Evolutionary conservation across 2,888 invertebrate genomes (phyloP), one percentile per base, ranked within the genome.

Genomic region (Drosophila quinaria): DNA sequence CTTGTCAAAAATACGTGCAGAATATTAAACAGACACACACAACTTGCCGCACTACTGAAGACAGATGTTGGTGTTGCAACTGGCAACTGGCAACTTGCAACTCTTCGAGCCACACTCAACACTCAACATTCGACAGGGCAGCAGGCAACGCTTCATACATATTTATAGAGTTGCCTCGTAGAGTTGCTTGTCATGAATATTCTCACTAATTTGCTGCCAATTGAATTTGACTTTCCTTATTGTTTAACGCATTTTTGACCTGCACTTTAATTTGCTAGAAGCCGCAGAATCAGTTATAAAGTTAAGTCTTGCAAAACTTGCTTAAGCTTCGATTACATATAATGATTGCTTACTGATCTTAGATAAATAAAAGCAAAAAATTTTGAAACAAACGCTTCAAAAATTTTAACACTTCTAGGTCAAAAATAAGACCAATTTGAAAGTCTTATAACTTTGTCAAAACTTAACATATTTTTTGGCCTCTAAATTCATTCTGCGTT

Each of bases 141-240:
- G 52, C 42, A 55, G 52, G 35, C 65, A 42, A 69, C 54, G 59
- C 46, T 62, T 70, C 78, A 69, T 74, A 70, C 78, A 79, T 80
- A 80, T 77, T 80, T 70, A 79, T 80, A 56, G 78, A 59, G 59
- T 44, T 69, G 55, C 44, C 54, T 56, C 68, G 19, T 25, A 25
- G 35, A 47, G n/a, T 44, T 65, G 44, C 59, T 37, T 58, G 60
- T 44, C 60, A 75, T 78, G 80, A 72, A 79, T 79, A 79, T 79
- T 72, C 80, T 19, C 68, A 75, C 80, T 79, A 79, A 79, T 79
- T 79, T 80, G 72, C 72, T 80, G 76, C 62, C 78, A 79, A 79
- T 79, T 79, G 59, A 79, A 79, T 80, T 75, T 79, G 72, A 64
- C 63, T 78, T 72, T 54, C 62, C 64, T 63, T 56, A 67, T 77